Percentiles rank a stretch among this genome's conserved stretches.
Evolutionary conservation across 2,113 vertebrate genomes (phyloP).

Genomic region (Anguilla japonica): DNA sequence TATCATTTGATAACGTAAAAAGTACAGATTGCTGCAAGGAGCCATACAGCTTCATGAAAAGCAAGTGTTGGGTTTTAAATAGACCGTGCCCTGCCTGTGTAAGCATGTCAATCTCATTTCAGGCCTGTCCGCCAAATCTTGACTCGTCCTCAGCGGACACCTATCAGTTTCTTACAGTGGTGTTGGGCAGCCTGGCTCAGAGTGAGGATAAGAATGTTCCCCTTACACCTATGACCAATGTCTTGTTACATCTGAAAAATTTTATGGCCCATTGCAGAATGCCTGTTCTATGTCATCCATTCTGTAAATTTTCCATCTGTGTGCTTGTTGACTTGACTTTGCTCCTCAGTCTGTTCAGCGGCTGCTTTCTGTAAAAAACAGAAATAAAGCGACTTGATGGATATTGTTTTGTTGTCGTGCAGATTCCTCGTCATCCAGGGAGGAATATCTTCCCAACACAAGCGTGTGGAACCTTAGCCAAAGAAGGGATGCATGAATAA

Average conservation of each 20-base stretch:
- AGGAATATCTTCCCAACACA: slow-evolving; percentile 38
- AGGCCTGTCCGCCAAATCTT: slow-evolving; percentile 59
- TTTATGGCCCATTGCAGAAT: background rate
- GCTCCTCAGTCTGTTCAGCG: slow-evolving; percentile 27
- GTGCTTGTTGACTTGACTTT: slow-evolving; percentile 10
- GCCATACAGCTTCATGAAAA: slow-evolving; percentile 56
- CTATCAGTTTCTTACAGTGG: slow-evolving; percentile 35
- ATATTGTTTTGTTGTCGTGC: slow-evolving; percentile 41
- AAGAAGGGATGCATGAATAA: slow-evolving; percentile 21
- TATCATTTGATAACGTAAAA: slow-evolving; percentile 69
- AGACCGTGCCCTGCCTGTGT: slow-evolving; percentile 58
- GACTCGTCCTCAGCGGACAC: slow-evolving; percentile 53
- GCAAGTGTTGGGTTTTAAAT: slow-evolving; percentile 54
- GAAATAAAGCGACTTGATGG: slow-evolving; percentile 34
- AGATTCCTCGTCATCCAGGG: slow-evolving; percentile 41
- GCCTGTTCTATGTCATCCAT: background rate
- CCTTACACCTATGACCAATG: slow-evolving; percentile 50
- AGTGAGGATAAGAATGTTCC: slow-evolving; percentile 49
- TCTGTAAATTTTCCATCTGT: slow-evolving; percentile 26
- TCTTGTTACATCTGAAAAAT: slow-evolving; percentile 46
- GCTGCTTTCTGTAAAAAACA: slow-evolving; percentile 30
- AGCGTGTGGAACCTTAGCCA: slow-evolving; percentile 42
- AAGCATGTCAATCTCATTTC: slow-evolving; percentile 73
- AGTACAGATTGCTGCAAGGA: slow-evolving; percentile 63
- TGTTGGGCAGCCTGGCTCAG: slow-evolving; percentile 42